Conservation (phyloP, 2,888 invertebrate species). For the Antheraea assamensis region DNA sequence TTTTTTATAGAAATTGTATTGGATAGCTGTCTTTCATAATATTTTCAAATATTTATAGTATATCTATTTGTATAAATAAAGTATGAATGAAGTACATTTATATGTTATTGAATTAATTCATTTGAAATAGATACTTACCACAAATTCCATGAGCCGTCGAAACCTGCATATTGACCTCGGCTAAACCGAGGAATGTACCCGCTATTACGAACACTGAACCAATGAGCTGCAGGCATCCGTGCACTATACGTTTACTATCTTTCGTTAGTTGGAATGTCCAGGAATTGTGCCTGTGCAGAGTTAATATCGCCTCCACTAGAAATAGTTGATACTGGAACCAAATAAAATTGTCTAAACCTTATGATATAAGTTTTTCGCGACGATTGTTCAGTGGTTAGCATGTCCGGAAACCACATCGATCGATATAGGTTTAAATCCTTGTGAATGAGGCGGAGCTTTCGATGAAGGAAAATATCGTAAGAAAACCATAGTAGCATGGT, state of each 20-base stretch:
- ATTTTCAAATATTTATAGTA: background rate
- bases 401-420: no score
- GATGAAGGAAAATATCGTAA: no score
- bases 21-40: background rate
- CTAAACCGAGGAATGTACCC: constrained; percentile 74
- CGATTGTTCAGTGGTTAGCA: no score
- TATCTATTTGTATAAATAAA: background rate
- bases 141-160: constrained; percentile 71
- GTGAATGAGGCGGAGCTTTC: no score
- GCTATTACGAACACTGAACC: constrained; percentile 76
- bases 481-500: no score
- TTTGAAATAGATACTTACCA: constrained; percentile 51
- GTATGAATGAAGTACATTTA: background rate
- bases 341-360: no score
- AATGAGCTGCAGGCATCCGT: constrained; percentile 78
- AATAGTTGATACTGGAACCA: constrained; percentile 76
- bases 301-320: constrained; percentile 74
- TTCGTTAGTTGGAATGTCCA: constrained; percentile 72
- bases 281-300: constrained; percentile 73
- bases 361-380: no score
- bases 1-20: no score
- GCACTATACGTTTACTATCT: constrained; percentile 70
- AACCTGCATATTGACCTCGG: constrained; percentile 60
- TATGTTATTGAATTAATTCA: background rate
- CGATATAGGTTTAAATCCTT: no score